A percentile compares a stretch with the other conserved stretches of the same genome.
These are phyloP conservation scores for Agraylea sexmaculata DNA, from an alignment of 1,140 invertebrate species.

Conservation along the genomic window DNA sequence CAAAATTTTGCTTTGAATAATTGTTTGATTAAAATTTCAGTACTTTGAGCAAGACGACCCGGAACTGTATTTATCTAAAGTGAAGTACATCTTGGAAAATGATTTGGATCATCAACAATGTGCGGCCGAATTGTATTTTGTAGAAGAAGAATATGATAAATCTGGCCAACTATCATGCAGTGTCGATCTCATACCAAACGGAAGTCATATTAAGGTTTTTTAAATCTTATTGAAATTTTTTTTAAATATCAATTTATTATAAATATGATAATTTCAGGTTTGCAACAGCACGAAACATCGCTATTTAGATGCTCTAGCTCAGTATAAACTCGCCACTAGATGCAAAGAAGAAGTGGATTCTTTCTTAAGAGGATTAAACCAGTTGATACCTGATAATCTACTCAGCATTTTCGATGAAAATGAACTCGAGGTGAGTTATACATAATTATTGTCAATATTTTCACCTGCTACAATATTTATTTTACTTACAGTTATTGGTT, in stretches of 20 bases:
- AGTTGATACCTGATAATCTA: constrained; percentile 84
- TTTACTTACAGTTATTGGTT: constrained; percentile 60
- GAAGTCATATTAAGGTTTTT: constrained; percentile 43
- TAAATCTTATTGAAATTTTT: too few relatives aligned
- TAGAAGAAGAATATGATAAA: constrained; percentile 78
- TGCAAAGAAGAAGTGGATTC: constrained; percentile 76
- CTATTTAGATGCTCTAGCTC: constrained; percentile 81
- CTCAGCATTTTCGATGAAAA: constrained; percentile 93
- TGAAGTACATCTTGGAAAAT: constrained; percentile 85
- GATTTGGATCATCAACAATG: constrained; percentile 52
- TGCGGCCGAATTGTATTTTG: constrained; percentile 76
- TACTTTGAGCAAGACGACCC: constrained; percentile 95
- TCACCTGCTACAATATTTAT: too few relatives aligned
- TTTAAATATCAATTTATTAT: too few relatives aligned
- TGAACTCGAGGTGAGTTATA: constrained; percentile 81
- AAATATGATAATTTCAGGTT: constrained; percentile 45
- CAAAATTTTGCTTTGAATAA: neutral
- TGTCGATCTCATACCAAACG: constrained; percentile 65
- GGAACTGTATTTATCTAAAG: constrained; percentile 81
- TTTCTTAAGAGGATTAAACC: constrained; percentile 80
- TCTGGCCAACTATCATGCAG: constrained; percentile 63
- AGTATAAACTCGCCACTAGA: constrained; percentile 71
- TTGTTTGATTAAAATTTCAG: constrained; percentile 34
- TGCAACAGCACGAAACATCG: constrained; percentile 66
- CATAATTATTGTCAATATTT: too few relatives aligned